Base-by-base conservation (phyloP, 2,888 invertebrate species). In the Furcula furcula region DNA sequence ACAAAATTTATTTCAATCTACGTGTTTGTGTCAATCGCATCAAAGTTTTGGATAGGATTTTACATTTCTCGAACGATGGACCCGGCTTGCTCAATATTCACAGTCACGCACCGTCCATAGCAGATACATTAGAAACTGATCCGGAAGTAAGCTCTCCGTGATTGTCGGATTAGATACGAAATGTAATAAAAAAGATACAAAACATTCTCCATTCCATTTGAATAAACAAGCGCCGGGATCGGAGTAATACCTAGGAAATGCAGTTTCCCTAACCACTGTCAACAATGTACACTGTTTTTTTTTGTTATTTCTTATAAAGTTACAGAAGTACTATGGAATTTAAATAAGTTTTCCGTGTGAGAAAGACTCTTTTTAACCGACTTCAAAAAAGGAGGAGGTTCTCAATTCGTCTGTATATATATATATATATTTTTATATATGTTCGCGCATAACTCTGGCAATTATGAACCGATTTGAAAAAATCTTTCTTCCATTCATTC, bases 71-170 rank as follows among this genome's bases (percentile, higher is more conserved):
- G 33, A 23, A 11, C 27, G 19, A 31, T 14, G 22, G 19, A 25
- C 15, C 14, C 22, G 34, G 33, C 43, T 29, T 31, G 59, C 57
- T 72, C 60, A 63, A 59, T 80, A 85, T 86, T 83, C 85, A 67
- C 49, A 52, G 75, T 58, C 85, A 86, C 85, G 85, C 64, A 63
- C 69, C 68, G 77, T 69, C 79, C 82, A 56, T 61, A 29, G 22
- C 55, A 51, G 60, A 65, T 68, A 64, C 76, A 77, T 77, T 80
- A 80, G 71, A 70, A 61, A 50, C 44, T 79, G 79, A 83, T 80
- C 82, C 82, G 42, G 64, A 50, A 52, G 75, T 66, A 79, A 77
- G 70, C 76, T 63, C 59, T 45, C 55, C 50, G 42, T 61, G 69
- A 76, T 79, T 74, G 76, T 58, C 14, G 81, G 79, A 81, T 82